phyloP scores from a whole-genome alignment of 2,888 invertebrate genomes.

The Drosophila longiperda region DNA sequence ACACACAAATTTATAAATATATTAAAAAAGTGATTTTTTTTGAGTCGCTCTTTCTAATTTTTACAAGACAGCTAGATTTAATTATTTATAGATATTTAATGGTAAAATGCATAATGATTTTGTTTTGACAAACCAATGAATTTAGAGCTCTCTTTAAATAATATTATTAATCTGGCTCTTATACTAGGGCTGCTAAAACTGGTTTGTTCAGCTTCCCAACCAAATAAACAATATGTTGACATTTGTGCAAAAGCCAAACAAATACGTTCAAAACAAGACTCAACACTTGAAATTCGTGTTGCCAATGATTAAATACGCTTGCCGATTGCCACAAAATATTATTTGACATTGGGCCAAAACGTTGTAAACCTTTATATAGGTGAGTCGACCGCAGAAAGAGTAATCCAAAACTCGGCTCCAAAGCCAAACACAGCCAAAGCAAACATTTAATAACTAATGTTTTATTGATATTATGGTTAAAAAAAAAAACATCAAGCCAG shows the following conservation, averaged over 20 bases:
- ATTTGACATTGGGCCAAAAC: neutral
- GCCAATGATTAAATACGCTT: neutral
- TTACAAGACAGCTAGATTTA: too few relatives aligned
- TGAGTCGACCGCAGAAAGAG: slow-evolving; percentile 39
- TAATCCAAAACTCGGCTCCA: slow-evolving; percentile 38
- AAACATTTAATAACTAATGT: neutral
- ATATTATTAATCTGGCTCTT: neutral
- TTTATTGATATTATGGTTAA: slow-evolving; percentile 23
- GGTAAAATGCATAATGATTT: neutral
- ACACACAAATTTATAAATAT: too few relatives aligned
- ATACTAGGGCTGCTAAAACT: slow-evolving; percentile 18
- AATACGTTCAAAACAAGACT: slow-evolving; percentile 21
- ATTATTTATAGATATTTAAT: neutral
- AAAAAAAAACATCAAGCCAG: slow-evolving; percentile 34
- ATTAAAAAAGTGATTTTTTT: too few relatives aligned
- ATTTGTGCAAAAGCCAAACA: slow-evolving; percentile 43
- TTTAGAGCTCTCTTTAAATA: neutral
- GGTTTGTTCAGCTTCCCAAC: slow-evolving; percentile 33
- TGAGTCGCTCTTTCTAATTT: too few relatives aligned
- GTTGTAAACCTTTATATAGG: too few relatives aligned
- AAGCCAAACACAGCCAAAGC: slow-evolving; percentile 28
- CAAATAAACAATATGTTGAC: slow-evolving; percentile 33
- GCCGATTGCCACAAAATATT: neutral
- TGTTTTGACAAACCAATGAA: neutral
- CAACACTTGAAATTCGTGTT: neutral